Conservation (phyloP, 2,113 vertebrate species). For the Apistogramma diplotaenia region DNA sequence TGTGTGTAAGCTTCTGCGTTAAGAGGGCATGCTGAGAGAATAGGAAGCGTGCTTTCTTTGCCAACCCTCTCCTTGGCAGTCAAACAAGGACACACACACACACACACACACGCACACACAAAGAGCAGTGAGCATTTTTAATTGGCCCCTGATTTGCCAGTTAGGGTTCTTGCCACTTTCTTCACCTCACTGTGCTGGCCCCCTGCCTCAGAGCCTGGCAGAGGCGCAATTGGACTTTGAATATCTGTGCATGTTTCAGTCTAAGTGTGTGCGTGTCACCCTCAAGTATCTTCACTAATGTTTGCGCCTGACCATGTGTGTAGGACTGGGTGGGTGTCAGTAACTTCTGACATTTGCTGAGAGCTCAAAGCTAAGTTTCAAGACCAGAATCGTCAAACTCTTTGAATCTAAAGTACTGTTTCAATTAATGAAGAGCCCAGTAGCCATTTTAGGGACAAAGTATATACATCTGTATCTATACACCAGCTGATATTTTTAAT, state of each 20-base stretch:
- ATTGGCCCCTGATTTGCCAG: slow-evolving; percentile 64
- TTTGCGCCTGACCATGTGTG: slow-evolving; percentile 8
- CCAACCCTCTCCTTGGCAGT: slow-evolving; percentile 58
- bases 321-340: background rate
- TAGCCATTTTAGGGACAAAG: too few species aligned
- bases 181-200: slow-evolving; percentile 62
- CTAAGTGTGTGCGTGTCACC: background rate
- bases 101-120: slow-evolving; percentile 8
- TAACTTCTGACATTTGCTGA: background rate
- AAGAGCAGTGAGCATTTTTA: slow-evolving; percentile 50
- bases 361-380: background rate
- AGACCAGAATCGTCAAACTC: background rate
- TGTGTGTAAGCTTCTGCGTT: slow-evolving; percentile 26
- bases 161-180: slow-evolving; percentile 61
- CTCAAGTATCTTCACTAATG: slow-evolving; percentile 26
- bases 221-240: slow-evolving; percentile 51
- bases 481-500: background rate
- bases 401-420: too few species aligned
- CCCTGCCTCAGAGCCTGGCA: slow-evolving; percentile 52
- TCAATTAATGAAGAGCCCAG: too few species aligned
- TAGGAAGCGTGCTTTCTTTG: slow-evolving; percentile 54
- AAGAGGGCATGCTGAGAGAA: slow-evolving; percentile 55
- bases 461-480: too few species aligned
- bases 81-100: slow-evolving; percentile 45
- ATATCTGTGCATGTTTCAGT: slow-evolving; percentile 14